phyloP scores from a whole-genome alignment of 2,797 vertebrate genomes.

The Phrynocephalus guinanensis region DNA sequence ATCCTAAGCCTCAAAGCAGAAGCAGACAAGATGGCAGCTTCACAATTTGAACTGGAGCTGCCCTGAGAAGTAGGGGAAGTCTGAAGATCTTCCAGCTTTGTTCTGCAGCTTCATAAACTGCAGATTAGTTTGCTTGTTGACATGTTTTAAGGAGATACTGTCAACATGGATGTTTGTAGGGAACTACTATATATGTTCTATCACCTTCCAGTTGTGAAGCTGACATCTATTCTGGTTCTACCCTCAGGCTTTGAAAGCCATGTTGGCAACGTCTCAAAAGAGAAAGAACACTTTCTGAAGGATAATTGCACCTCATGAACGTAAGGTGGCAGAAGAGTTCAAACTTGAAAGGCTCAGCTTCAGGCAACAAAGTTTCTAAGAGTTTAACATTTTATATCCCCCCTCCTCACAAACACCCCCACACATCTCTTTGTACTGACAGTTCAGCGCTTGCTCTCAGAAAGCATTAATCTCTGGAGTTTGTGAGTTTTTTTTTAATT shows the following conservation, averaged over 20 bases:
- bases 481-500: rapidly evolving
- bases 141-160: too few species aligned
- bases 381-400: conserved; percentile 6
- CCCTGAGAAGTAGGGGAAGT: neutral
- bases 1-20: neutral
- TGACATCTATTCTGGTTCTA: too few species aligned
- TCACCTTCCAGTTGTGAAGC: too few species aligned
- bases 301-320: conserved; percentile 37
- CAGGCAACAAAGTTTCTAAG: neutral
- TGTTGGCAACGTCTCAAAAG: neutral
- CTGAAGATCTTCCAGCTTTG: too few species aligned
- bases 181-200: too few species aligned
- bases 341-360: neutral
- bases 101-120: too few species aligned
- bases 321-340: conserved; percentile 72
- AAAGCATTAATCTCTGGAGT: rapidly evolving
- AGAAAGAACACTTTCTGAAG: neutral
- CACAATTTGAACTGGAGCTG: too few species aligned
- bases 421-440: neutral
- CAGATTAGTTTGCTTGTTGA: too few species aligned
- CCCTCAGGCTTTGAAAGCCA: too few species aligned
- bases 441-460: neutral
- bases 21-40: too few species aligned
- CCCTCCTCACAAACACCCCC: neutral
- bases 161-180: too few species aligned